Percentiles rank a stretch among this genome's conserved stretches.
Evolutionary conservation across 2,888 invertebrate species (phyloP).

Genomic region (Chorisops tibialis): DNA sequence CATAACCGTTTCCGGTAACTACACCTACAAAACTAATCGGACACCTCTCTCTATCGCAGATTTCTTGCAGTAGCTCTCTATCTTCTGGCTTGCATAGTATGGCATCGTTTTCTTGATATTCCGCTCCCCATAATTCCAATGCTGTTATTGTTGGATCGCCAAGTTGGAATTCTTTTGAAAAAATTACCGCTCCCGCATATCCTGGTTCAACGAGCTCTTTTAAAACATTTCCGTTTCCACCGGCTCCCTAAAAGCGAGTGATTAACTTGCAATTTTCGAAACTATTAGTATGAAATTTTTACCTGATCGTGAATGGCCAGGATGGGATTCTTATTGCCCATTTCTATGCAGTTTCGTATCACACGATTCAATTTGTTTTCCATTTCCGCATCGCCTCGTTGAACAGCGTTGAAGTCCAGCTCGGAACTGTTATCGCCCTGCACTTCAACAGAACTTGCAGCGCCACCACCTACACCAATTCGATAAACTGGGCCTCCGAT

Average conservation of each 20-base stretch:
- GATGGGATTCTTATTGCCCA: slow-evolving; percentile 79
- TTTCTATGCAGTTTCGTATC: slow-evolving; percentile 87
- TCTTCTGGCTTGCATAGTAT: slow-evolving; percentile 72
- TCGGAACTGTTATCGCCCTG: slow-evolving; percentile 84
- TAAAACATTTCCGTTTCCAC: slow-evolving; percentile 96
- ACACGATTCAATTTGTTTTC: slow-evolving; percentile 94
- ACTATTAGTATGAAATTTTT: not conserved
- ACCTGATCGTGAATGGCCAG: slow-evolving; percentile 90
- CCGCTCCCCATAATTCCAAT: slow-evolving; percentile 96
- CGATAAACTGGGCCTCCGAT: slow-evolving; percentile 96
- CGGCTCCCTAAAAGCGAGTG: slow-evolving; percentile 66
- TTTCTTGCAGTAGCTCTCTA: slow-evolving; percentile 62
- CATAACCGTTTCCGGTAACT: slow-evolving; percentile 81
- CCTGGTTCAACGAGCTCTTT: slow-evolving; percentile 93
- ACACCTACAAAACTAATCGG: slow-evolving; percentile 90
- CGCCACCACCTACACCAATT: slow-evolving; percentile 98
- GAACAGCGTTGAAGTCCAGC: slow-evolving; percentile 94
- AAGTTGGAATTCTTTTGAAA: slow-evolving; percentile 78
- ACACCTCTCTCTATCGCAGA: slow-evolving; percentile 85
- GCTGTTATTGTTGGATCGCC: slow-evolving; percentile 94
- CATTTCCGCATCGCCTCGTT: slow-evolving; percentile 94
- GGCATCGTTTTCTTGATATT: slow-evolving; percentile 96
- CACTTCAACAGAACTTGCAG: slow-evolving; percentile 92
- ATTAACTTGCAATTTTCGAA: not conserved
- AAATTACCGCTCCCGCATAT: slow-evolving; percentile 81